These are phyloP conservation scores for Diorhabda carinulata DNA, from an alignment of 1,140 invertebrate species.

Conservation along the genomic window DNA sequence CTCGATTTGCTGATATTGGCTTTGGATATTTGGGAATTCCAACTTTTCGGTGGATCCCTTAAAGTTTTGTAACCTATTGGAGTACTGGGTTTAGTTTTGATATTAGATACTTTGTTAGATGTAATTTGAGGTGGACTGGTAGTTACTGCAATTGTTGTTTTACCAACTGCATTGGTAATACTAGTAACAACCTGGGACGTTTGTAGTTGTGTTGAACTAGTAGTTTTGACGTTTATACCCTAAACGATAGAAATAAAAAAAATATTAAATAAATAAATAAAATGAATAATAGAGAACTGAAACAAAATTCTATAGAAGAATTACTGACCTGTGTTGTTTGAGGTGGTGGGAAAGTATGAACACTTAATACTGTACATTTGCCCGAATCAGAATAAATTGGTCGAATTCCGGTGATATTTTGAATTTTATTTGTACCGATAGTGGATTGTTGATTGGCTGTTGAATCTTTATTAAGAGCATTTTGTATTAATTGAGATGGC, in stretches of 20 bases:
- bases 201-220: neutral
- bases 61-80: slow-evolving; percentile 55
- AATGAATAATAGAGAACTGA: neutral
- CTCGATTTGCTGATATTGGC: slow-evolving; percentile 41
- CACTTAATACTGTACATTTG: neutral
- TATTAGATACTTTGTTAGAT: slow-evolving; percentile 23
- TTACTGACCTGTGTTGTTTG: neutral
- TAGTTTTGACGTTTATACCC: neutral
- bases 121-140: neutral
- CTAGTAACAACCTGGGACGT: neutral
- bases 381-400: neutral
- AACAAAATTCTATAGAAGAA: neutral
- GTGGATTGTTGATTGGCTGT: neutral
- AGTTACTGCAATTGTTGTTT: neutral
- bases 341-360: neutral
- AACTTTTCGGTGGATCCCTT: slow-evolving; percentile 55
- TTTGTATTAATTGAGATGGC: too few relatives aligned
- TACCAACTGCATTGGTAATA: neutral
- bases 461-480: neutral
- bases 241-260: neutral
- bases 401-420: neutral
- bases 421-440: neutral
- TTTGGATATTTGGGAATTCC: slow-evolving; percentile 57
- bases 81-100: slow-evolving; percentile 41
- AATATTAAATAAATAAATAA: neutral